phyloP scores from a whole-genome alignment of 2,888 invertebrate genomes.

The Chalcis sispes region DNA sequence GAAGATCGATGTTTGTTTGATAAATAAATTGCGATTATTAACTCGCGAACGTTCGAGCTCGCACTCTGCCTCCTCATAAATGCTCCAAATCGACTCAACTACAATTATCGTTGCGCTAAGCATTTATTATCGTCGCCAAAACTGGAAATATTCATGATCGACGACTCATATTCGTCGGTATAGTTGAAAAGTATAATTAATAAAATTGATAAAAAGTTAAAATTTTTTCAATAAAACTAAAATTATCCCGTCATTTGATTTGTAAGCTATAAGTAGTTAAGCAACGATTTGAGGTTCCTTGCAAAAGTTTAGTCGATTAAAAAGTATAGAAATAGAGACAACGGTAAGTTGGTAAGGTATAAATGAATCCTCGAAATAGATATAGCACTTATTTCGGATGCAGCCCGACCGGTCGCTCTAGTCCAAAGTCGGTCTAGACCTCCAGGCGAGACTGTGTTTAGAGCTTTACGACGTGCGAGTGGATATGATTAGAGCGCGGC shows the following conservation, averaged over 20 bases:
- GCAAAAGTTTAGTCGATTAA: background rate
- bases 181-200: too few species aligned
- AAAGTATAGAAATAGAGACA: background rate
- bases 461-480: conserved; percentile 65
- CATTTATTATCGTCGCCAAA: background rate
- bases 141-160: too few species aligned
- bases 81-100: conserved; percentile 41
- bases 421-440: conserved; percentile 72
- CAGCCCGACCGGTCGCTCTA: conserved; percentile 65
- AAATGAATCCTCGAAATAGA: conserved; percentile 31
- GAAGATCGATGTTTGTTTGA: conserved; percentile 38
- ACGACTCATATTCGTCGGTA: too few species aligned
- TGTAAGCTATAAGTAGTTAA: too few species aligned
- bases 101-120: background rate
- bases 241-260: too few species aligned
- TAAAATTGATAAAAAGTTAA: too few species aligned
- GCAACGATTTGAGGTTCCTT: background rate
- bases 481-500: conserved; percentile 60
- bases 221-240: too few species aligned
- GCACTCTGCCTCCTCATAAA: conserved; percentile 55
- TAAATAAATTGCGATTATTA: conserved; percentile 50
- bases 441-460: conserved; percentile 68
- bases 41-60: conserved; percentile 31
- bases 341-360: background rate
- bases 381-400: conserved; percentile 69